Evolutionary conservation across 2,797 vertebrate genomes (phyloP), one percentile per base, ranked within the genome.

Genomic region (Micromesistius poutassou): DNA sequence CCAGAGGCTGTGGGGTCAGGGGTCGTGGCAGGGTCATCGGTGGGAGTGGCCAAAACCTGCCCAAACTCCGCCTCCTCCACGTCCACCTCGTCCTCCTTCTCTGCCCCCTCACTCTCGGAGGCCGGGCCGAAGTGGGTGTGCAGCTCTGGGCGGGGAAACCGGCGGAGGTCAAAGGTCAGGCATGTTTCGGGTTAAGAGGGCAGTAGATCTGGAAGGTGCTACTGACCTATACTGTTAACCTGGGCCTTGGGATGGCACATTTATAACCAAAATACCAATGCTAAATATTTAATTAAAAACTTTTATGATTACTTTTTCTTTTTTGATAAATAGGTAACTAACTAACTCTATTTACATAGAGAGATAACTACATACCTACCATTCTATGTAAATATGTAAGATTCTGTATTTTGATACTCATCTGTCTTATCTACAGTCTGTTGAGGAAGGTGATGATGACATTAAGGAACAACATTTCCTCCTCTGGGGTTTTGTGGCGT

Each of bases 121-220:
- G 92, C 89, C 2, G 96, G 95, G 55, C 97, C 97, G 33, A 96
- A 96, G 90, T 97, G 96, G 77, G 94, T 93, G 84, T 78, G 94
- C 81, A 97, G 94, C 90, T 98, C 97, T 99, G 82, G 77, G 25
- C n/a, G 46, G 72, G 30, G 16, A 1, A 72, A n/a, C n/a, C 66
- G 1, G 25, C 66, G 5, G 30, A 71, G 70, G 30, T 71, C 25
- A 28, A 68, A 68, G 62, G n/a, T 68, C 62, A 68, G 25, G 7
- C 28, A 13, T 68, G 7, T 28, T 31, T 33, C 1, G 70, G 25
- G 62, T 25, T 71, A 1, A 71, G 28, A 30, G 70, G 2, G 33
- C 68, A 31, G 68, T 31, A 5, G 31, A 30, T 19, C 30, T 16
- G 28, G 30, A 2, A 1, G 70, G 31, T 33, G 31, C 70, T 31